Evolutionary conservation across 2,113 vertebrate genomes (phyloP), one percentile per base, ranked within the genome.

Genomic region (Dromaius novaehollandiae): DNA sequence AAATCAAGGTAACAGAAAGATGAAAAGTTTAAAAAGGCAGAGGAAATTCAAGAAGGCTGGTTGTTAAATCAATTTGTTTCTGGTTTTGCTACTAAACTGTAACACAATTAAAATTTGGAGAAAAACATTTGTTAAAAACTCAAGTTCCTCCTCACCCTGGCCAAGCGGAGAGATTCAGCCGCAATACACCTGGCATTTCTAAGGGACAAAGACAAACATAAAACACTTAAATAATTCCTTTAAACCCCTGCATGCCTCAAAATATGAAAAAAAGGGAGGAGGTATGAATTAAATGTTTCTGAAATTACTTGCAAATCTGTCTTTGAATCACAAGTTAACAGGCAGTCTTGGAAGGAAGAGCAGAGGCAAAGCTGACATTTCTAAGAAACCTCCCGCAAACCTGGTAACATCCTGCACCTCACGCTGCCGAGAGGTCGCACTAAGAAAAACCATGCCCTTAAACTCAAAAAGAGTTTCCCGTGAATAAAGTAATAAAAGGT

Each of bases 181-280:
- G 14, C 20, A 53, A 51, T 0, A 81, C 28, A 8, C 53, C 17
- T 7, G 4, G 15, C 2, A 55, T 12, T 79, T 93, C 44, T 55
- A 32, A 60, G 44, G 36, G 8, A 24, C 82, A 70, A 73, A 40
- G 2, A 0, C 28, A 40, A 36, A 60, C 1, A 2, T 15, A 48
- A 6, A 36, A 12, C 10, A 5, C 1, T 3, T 70, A 42, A 70
- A 58, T 6, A 66, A 58, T 2, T 11, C 32, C 20, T 60, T 79
- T 7, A 60, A 38, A 66, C 5, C 30, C 14, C 0, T 3, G 1
- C 9, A 18, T 4, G 13, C 9, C 82, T 51, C n/a, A 15, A 65
- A 79, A 73, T 26, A 76, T 7, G 16, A 32, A 66, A 66, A 66
- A 61, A 75, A 38, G 64, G 38, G 24, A 8, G 5, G 16, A 4